These are phyloP conservation scores for Sclerurus mexicanus DNA, from an alignment of 2,113 vertebrate species.

Conservation along the genomic window DNA sequence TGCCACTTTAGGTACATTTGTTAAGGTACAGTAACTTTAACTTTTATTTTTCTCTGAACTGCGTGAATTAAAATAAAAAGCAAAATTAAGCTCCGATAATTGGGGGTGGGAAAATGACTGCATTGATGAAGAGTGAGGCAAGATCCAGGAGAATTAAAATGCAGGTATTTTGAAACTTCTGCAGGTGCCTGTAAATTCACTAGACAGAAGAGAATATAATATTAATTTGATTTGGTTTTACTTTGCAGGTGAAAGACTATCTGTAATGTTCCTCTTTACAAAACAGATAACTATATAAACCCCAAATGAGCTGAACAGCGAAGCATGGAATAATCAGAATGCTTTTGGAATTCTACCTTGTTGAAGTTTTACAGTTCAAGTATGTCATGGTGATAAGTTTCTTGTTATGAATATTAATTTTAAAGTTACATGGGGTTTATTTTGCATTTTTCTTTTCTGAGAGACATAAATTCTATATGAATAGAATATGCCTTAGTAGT, in stretches of 20 bases:
- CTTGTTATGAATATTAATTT: neutral
- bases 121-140: neutral
- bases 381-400: neutral
- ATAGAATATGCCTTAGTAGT: neutral
- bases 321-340: conserved; percentile 44
- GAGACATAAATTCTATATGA: neutral
- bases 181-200: neutral
- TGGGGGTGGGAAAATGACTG: neutral
- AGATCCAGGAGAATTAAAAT: neutral
- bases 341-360: neutral
- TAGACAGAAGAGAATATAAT: neutral
- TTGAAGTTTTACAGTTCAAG: neutral
- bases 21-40: conserved; percentile 85
- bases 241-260: conserved; percentile 25
- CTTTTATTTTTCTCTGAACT: conserved; percentile 72
- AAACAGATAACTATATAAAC: neutral
- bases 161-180: neutral
- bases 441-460: conserved; percentile 11
- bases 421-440: neutral
- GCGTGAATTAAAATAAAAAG: conserved; percentile 54
- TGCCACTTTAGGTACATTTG: conserved; percentile 79
- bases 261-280: conserved; percentile 23
- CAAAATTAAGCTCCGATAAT: conserved; percentile 35
- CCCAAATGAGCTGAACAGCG: conserved; percentile 46
- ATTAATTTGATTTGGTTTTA: neutral